Percentiles rank a stretch among this genome's conserved stretches.
These are phyloP conservation scores for Belonocnema kinseyi DNA, from an alignment of 1,140 invertebrate species.

Conservation along the genomic window DNA sequence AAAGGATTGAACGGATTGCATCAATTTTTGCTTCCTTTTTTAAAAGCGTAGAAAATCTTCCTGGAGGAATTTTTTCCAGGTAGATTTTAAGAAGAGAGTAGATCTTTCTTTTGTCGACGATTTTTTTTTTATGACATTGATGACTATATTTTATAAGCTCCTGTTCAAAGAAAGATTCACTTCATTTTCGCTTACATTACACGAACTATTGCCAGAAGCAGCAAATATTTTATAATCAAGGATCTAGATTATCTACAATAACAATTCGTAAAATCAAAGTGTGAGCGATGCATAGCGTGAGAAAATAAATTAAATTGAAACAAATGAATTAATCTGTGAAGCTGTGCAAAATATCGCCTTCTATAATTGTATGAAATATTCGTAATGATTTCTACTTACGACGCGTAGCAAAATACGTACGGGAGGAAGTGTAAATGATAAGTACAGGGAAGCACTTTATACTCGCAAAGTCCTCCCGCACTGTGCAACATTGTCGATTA, in stretches of 20 bases:
- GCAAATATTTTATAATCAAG: slow-evolving; percentile 30
- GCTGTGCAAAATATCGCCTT: slow-evolving; percentile 10
- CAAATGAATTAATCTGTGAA: slow-evolving; percentile 8
- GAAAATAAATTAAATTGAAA: background rate
- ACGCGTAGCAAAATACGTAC: slow-evolving; percentile 5
- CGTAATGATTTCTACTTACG: slow-evolving; percentile 12
- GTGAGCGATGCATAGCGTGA: slow-evolving; percentile 35
- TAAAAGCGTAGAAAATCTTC: no score
- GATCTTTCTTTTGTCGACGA: no score
- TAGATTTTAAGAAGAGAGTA: no score
- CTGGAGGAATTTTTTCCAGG: no score
- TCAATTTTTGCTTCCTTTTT: no score
- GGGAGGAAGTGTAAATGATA: slow-evolving; percentile 8
- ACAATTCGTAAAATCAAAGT: slow-evolving; percentile 11
- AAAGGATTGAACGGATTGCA: no score
- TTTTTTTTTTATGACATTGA: no score
- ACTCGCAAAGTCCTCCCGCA: slow-evolving; percentile 31
- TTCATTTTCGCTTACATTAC: slow-evolving; percentile 4
- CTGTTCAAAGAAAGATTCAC: slow-evolving; percentile 19
- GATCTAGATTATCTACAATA: background rate
- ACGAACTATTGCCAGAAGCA: background rate
- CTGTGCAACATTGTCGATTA: slow-evolving; percentile 41
- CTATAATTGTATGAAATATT: slow-evolving; percentile 18
- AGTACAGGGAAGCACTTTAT: background rate
- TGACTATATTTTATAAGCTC: background rate